These are phyloP conservation scores for Drosophila busckii DNA, from an alignment of 1,140 invertebrate genomes.

Conservation along the genomic window DNA sequence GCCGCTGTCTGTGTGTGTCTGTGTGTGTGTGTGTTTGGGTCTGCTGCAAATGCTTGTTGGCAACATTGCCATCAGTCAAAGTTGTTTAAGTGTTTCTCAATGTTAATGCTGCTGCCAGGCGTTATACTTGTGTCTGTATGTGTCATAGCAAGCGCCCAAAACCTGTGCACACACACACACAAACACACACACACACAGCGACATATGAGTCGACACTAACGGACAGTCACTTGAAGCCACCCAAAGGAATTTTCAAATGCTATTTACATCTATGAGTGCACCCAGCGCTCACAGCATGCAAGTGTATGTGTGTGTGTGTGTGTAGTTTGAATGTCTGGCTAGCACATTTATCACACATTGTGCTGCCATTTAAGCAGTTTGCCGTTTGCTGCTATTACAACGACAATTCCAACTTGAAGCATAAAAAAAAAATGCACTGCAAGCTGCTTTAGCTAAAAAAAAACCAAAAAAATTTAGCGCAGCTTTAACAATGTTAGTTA, in stretches of 20 bases:
- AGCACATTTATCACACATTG: slow-evolving; percentile 67
- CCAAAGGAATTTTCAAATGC: slow-evolving; percentile 67
- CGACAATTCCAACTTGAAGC: slow-evolving; percentile 13
- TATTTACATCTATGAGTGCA: slow-evolving; percentile 67
- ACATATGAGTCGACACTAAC: slow-evolving; percentile 10
- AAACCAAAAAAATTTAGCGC: too few species aligned
- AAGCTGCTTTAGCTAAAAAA: background rate
- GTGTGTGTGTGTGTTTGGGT: slow-evolving; percentile 7
- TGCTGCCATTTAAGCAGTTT: slow-evolving; percentile 53
- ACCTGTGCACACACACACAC: slow-evolving; percentile 34
- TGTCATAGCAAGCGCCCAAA: background rate
- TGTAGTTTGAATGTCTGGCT: slow-evolving; percentile 33
- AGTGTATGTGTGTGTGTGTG: slow-evolving; percentile 2
- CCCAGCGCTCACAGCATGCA: slow-evolving; percentile 1
- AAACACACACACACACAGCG: slow-evolving; percentile 5
- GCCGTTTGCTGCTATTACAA: slow-evolving; percentile 35
- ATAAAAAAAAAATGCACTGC: slow-evolving; percentile 14
- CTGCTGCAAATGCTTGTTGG: slow-evolving; percentile 43
- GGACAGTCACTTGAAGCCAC: slow-evolving; percentile 38
- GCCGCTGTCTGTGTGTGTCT: background rate
- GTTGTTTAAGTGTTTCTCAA: slow-evolving; percentile 66
- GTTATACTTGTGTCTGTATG: slow-evolving; percentile 5
- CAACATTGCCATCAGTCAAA: slow-evolving; percentile 63
- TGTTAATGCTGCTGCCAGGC: slow-evolving; percentile 48
- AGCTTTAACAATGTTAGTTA: too few species aligned